phyloP scores from a whole-genome alignment of 2,113 vertebrate species.

The Oncorhynchus tshawytscha region DNA sequence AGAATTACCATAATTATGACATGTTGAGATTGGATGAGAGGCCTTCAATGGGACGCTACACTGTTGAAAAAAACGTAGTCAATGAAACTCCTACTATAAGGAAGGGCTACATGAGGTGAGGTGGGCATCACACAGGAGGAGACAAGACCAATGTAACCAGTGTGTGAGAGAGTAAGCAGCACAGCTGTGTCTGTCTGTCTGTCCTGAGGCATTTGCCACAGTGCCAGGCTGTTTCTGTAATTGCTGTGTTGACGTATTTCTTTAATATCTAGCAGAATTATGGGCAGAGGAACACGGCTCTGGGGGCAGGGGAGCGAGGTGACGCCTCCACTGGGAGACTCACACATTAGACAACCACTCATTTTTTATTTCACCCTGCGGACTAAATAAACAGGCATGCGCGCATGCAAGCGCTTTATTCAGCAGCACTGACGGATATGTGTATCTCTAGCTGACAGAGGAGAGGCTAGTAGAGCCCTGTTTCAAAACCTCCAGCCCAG shows the following conservation, averaged over 20 bases:
- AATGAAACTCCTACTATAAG: background rate
- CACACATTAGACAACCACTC: background rate
- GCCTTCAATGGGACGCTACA: background rate
- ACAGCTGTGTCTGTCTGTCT: constrained; percentile 40
- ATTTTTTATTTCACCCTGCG: background rate
- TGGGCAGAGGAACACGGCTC: constrained; percentile 18
- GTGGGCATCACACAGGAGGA: constrained; percentile 9
- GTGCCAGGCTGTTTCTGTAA: constrained; percentile 46
- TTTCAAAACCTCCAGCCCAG: constrained; percentile 65
- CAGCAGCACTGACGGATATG: too few species aligned
- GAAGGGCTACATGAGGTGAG: constrained; percentile 7
- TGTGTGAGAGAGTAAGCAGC: constrained; percentile 12
- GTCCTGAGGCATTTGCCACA: constrained; percentile 44
- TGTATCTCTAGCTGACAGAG: constrained; percentile 42
- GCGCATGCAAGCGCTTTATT: background rate
- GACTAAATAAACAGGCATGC: background rate
- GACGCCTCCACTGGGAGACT: constrained; percentile 17
- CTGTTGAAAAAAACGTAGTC: too few species aligned
- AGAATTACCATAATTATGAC: constrained; percentile 19
- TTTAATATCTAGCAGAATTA: constrained; percentile 65
- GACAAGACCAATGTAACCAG: background rate
- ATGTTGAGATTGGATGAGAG: background rate
- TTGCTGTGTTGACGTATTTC: constrained; percentile 70
- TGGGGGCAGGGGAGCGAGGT: constrained; percentile 2
- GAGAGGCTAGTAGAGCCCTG: constrained; percentile 57